A percentile compares a stretch with the other conserved stretches of the same genome.
Conservation (phyloP, 2,888 invertebrate species). For the Gortyna flavago region DNA sequence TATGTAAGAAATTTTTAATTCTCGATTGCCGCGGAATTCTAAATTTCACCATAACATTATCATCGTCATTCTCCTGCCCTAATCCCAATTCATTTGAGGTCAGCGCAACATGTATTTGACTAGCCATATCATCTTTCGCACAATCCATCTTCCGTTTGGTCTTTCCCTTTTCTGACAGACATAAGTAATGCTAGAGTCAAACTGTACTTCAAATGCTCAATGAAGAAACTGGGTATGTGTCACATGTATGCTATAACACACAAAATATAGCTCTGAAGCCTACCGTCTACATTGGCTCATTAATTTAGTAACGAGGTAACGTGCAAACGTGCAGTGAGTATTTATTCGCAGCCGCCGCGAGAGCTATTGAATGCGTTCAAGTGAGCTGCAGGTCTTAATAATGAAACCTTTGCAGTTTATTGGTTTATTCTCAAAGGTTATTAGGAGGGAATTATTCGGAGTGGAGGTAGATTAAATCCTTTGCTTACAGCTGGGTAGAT, state of each 20-base stretch:
- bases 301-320: conserved; percentile 37
- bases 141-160: neutral
- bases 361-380: conserved; percentile 19
- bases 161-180: neutral
- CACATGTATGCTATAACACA: neutral
- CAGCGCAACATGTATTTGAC: neutral
- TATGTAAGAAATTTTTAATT: neutral
- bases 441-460: neutral
- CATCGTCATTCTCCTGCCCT: neutral
- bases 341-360: conserved; percentile 36
- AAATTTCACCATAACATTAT: too few species aligned
- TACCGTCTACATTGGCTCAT: conserved; percentile 36
- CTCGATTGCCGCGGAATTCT: too few species aligned
- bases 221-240: neutral
- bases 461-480: neutral
- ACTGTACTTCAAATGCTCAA: neutral
- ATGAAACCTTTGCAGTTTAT: conserved; percentile 19
- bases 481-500: neutral
- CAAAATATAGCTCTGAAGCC: conserved; percentile 6
- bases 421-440: conserved; percentile 2
- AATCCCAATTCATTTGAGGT: neutral
- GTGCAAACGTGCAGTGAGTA: conserved; percentile 38
- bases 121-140: neutral
- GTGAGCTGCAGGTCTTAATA: conserved; percentile 12
- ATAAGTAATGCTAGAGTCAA: neutral